A percentile compares a stretch with the other conserved stretches of the same genome.
phyloP scores from a whole-genome alignment of 2,888 invertebrate species.

The Synergus laeviventris region DNA sequence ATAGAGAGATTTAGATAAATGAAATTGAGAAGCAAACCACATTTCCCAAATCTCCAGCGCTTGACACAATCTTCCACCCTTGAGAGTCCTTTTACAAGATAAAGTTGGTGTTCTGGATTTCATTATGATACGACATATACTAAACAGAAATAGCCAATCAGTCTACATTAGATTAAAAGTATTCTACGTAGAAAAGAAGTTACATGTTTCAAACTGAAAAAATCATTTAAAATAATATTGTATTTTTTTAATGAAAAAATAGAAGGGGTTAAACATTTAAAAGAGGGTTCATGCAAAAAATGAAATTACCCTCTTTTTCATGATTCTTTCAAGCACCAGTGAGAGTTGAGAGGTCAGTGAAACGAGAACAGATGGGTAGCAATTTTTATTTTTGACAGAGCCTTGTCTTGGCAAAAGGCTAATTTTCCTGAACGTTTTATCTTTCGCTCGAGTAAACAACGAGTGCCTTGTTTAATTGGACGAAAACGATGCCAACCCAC shows the following conservation, averaged over 20 bases:
- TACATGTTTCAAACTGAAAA: neutral
- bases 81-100: conserved; percentile 17
- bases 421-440: conserved; percentile 35
- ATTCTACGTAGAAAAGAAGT: neutral
- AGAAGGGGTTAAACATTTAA: neutral
- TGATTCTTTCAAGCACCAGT: neutral
- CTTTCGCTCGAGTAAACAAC: conserved; percentile 29
- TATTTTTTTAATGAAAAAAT: neutral
- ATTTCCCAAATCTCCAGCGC: conserved; percentile 15
- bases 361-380: conserved; percentile 26
- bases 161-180: neutral
- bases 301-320: neutral
- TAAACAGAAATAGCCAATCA: conserved; percentile 13
- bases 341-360: conserved; percentile 16
- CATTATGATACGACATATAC: neutral
- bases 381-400: conserved; percentile 29
- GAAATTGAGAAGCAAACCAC: conserved; percentile 23
- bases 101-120: conserved; percentile 35
- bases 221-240: neutral
- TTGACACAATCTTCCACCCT: conserved; percentile 21
- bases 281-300: neutral
- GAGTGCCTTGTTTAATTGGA: conserved; percentile 58
- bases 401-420: conserved; percentile 14
- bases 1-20: conserved; percentile 14
- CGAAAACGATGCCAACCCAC: conserved; percentile 67